Percentiles rank a stretch among this genome's conserved stretches.
These are phyloP conservation scores for Siniperca knerii DNA, from an alignment of 2,113 vertebrate genomes.

Conservation along the genomic window DNA sequence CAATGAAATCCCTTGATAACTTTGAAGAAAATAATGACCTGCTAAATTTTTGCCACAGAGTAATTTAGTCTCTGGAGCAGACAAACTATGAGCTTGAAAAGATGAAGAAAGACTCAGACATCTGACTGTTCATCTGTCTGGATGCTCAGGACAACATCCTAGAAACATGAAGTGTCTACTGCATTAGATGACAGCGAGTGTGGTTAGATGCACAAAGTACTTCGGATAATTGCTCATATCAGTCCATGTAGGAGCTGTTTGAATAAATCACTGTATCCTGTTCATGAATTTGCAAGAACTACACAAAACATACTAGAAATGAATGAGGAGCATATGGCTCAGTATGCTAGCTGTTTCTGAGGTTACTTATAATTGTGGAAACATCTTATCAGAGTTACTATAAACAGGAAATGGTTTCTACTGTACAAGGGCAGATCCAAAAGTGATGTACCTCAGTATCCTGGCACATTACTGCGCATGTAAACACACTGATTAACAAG, in stretches of 20 bases:
- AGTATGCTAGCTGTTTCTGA: not conserved
- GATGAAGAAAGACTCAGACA: not conserved
- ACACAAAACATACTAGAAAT: constrained; percentile 3
- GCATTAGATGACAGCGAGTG: not conserved
- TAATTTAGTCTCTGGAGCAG: not conserved
- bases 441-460: constrained; percentile 24
- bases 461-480: constrained; percentile 11
- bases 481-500: constrained; percentile 60
- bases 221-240: constrained; percentile 5
- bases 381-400: constrained; percentile 40
- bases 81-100: not conserved
- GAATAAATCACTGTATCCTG: not conserved
- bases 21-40: not conserved
- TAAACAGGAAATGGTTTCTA: constrained; percentile 63
- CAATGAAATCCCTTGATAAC: constrained; percentile 2
- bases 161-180: not conserved
- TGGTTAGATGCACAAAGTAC: not conserved
- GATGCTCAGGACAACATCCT: too few species aligned
- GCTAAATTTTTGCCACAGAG: not conserved
- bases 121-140: not conserved
- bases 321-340: not conserved
- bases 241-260: constrained; percentile 5
- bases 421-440: not conserved
- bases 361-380: constrained; percentile 21
- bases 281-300: not conserved